Evolutionary conservation across 2,888 invertebrate species (phyloP).

Genomic region (Volucella inanis): DNA sequence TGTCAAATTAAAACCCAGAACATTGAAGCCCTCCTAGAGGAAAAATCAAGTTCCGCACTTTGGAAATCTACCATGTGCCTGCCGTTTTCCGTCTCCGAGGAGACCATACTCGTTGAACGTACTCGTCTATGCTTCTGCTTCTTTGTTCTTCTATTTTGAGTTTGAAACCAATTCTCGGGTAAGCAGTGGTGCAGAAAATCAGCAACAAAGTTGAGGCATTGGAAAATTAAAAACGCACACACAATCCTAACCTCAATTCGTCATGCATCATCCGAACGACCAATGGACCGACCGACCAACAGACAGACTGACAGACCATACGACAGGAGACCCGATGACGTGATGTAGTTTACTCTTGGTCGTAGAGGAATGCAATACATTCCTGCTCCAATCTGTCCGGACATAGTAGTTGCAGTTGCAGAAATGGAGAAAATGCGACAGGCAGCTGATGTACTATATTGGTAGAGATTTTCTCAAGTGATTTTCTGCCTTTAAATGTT

Average conservation of each 20-base stretch:
- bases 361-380: conserved; percentile 57
- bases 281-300: too few relatives aligned
- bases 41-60: conserved; percentile 71
- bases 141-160: conserved; percentile 29
- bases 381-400: conserved; percentile 13
- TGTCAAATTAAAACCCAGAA: conserved; percentile 73
- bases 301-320: too few relatives aligned
- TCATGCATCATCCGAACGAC: conserved; percentile 60
- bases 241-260: conserved; percentile 51
- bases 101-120: background rate
- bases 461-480: conserved; percentile 55
- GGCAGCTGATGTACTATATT: conserved; percentile 61
- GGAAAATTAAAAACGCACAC: conserved; percentile 59
- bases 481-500: conserved; percentile 43
- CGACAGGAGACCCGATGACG: conserved; percentile 26
- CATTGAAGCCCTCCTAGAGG: conserved; percentile 57
- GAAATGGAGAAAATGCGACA: conserved; percentile 29
- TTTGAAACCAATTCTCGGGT: conserved; percentile 43
- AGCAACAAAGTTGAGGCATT: conserved; percentile 72
- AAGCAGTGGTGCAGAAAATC: conserved; percentile 68
- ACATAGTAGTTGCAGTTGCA: background rate
- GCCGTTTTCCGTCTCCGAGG: too few relatives aligned
- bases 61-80: conserved; percentile 9
- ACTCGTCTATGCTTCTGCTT: conserved; percentile 28
- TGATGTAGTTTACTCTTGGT: conserved; percentile 21